Evolutionary conservation across 2,888 invertebrate genomes (phyloP).

Genomic region (Cenopis cana): DNA sequence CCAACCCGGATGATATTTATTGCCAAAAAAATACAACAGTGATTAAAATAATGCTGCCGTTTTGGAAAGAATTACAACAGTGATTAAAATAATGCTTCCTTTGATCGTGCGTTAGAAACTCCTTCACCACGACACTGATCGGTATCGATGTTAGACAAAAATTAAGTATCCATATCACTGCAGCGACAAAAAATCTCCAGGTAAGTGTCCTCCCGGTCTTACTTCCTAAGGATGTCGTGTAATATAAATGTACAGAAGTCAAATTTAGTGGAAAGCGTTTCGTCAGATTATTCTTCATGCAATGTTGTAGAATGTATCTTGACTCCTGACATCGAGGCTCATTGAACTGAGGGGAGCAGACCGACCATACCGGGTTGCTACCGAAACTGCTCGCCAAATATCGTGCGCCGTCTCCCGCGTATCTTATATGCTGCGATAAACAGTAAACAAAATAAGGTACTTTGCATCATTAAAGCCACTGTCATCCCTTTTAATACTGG

Average conservation of each 20-base stretch:
- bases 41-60: too few species aligned
- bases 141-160: conserved; percentile 62
- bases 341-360: conserved; percentile 51
- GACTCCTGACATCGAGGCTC: conserved; percentile 54
- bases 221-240: conserved; percentile 60
- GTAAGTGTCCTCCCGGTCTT: conserved; percentile 58
- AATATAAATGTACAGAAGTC: conserved; percentile 64
- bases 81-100: too few species aligned
- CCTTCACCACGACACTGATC: conserved; percentile 28
- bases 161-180: conserved; percentile 67
- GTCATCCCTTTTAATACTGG: conserved; percentile 68
- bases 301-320: conserved; percentile 55
- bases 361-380: conserved; percentile 58
- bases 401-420: conserved; percentile 61
- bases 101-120: too few species aligned
- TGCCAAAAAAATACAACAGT: too few species aligned
- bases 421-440: conserved; percentile 60
- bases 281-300: conserved; percentile 47
- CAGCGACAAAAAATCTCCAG: conserved; percentile 61
- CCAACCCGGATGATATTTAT: too few species aligned
- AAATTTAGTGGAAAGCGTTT: conserved; percentile 50
- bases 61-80: too few species aligned
- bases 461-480: conserved; percentile 64
- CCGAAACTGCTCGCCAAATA: conserved; percentile 57
- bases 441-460: conserved; percentile 59